Percentiles rank a stretch among this genome's conserved stretches.
phyloP scores from a whole-genome alignment of 2,113 vertebrate genomes.

The Falcunculus frontatus region DNA sequence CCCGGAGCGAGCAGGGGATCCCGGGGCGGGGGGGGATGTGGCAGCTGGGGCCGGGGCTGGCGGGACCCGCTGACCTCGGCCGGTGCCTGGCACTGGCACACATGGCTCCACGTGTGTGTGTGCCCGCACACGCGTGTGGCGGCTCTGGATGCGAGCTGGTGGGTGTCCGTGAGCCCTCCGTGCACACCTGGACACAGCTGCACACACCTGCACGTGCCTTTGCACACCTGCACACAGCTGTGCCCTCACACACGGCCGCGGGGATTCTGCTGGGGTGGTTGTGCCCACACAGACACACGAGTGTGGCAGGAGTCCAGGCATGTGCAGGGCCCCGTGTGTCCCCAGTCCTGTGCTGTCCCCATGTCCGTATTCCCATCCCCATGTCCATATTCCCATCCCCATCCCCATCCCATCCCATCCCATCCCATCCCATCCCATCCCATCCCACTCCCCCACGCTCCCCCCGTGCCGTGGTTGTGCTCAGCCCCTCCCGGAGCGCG shows the following conservation, averaged over 20 bases:
- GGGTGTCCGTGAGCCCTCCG: fast-evolving
- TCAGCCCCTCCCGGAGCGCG: not conserved
- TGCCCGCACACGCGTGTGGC: not conserved
- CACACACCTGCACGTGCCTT: not conserved
- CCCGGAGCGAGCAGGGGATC: not conserved
- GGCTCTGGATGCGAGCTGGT: fast-evolving
- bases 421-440: no score
- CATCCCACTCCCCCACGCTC: fast-evolving
- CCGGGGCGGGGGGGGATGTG: no score
- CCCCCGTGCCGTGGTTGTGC: not conserved
- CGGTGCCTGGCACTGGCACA: no score
- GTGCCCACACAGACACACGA: not conserved
- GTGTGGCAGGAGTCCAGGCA: fast-evolving
- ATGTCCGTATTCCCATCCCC: not conserved
- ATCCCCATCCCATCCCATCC: not conserved
- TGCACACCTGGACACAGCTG: not conserved
- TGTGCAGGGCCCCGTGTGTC: fast-evolving
- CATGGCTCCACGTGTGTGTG: fast-evolving
- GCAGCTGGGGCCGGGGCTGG: not conserved
- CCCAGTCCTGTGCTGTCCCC: not conserved
- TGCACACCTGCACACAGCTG: not conserved
- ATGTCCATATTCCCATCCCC: not conserved
- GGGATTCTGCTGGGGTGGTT: not conserved
- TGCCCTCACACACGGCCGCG: not conserved
- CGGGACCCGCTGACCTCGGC: not conserved